A percentile compares a stretch with the other conserved stretches of the same genome.
Evolutionary conservation across 2,113 vertebrate genomes (phyloP).

Genomic region (Clinocottus analis): DNA sequence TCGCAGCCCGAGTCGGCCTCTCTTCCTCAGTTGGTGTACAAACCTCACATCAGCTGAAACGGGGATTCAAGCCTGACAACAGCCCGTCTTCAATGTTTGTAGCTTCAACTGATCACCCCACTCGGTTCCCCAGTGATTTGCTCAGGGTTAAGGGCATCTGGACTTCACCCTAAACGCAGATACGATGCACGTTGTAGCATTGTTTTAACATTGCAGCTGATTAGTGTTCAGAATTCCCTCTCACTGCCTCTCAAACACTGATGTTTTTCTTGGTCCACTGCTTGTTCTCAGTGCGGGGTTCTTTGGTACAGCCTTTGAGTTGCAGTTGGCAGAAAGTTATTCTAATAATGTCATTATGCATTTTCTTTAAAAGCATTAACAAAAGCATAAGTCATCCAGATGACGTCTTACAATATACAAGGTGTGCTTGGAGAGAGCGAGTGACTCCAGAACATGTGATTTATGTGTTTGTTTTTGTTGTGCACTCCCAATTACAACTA

Average conservation of each 20-base stretch:
- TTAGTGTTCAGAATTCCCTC: conserved; percentile 24
- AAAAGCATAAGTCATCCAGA: conserved; percentile 2
- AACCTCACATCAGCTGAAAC: background rate
- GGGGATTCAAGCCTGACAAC: conserved; percentile 14
- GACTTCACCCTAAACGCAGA: conserved; percentile 19
- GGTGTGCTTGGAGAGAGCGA: conserved; percentile 7
- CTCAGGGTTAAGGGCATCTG: conserved; percentile 41
- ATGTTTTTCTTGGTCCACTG: conserved; percentile 11
- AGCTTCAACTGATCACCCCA: conserved; percentile 4
- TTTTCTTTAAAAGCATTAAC: conserved; percentile 16
- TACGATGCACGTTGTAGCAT: conserved; percentile 6
- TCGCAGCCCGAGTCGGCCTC: background rate
- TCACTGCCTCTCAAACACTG: conserved; percentile 49
- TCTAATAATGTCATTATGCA: background rate
- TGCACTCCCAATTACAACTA: background rate
- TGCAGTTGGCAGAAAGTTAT: conserved; percentile 2
- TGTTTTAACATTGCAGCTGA: conserved; percentile 27
- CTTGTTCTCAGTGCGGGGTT: background rate
- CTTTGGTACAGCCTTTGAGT: conserved; percentile 12
- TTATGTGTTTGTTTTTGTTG: conserved; percentile 8
- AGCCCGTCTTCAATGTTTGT: background rate
- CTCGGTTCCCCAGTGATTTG: conserved; percentile 14
- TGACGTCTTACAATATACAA: conserved; percentile 6
- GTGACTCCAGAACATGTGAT: background rate
- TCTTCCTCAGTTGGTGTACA: conserved; percentile 2